These are phyloP conservation scores for Tinea trinotella DNA, from an alignment of 2,888 invertebrate genomes.

Conservation along the genomic window DNA sequence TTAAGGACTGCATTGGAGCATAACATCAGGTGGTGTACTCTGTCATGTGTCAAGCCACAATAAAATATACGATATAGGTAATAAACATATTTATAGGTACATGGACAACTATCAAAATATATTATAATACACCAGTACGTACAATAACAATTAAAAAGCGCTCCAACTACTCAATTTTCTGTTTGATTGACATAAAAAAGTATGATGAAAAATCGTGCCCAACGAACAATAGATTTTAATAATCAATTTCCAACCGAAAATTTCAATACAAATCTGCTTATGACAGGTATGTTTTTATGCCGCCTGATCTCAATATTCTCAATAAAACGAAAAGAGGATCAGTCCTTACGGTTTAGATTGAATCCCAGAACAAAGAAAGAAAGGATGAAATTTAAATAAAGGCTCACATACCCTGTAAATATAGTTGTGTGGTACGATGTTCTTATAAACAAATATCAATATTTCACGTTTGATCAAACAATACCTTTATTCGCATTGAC, in stretches of 20 bases:
- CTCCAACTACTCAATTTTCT: no score
- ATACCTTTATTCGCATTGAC: no score
- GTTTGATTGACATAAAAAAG: no score
- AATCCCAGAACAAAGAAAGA: conserved; percentile 8
- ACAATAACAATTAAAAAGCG: not conserved
- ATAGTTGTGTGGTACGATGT: not conserved
- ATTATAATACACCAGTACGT: no score
- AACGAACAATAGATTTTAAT: not conserved
- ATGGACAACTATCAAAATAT: no score
- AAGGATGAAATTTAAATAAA: not conserved
- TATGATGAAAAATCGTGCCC: not conserved
- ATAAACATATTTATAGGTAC: no score
- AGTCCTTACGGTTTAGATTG: not conserved
- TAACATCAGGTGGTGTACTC: no score
- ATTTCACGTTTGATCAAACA: no score
- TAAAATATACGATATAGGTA: no score
- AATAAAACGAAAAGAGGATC: conserved; percentile 13
- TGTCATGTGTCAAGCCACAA: no score
- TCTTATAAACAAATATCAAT: no score
- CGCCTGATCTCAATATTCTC: conserved; percentile 10
- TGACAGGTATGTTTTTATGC: conserved; percentile 5
- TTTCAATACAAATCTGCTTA: conserved; percentile 2
- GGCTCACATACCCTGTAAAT: not conserved
- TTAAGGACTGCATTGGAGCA: no score
- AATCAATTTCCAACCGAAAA: conserved; percentile 10